Evolutionary conservation across 2,797 vertebrate species (phyloP).

Genomic region (Okamejei kenojei): DNA sequence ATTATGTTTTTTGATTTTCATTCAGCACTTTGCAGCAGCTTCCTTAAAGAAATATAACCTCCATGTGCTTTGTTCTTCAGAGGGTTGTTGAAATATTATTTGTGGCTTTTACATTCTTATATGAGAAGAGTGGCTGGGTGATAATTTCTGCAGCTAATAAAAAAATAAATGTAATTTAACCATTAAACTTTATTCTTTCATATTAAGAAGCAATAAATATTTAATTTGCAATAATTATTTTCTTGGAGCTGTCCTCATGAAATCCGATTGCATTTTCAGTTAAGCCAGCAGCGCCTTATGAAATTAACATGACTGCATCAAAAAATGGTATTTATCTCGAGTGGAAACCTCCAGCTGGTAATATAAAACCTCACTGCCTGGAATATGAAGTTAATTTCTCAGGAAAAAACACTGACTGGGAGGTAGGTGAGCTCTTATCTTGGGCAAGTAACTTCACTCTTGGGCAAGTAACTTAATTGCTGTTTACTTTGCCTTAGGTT

Average conservation of each 20-base stretch:
- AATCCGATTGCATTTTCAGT: conserved; percentile 45
- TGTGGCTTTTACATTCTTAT: background rate
- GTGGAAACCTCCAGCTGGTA: conserved; percentile 50
- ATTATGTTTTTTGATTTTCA: no score
- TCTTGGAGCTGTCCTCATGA: background rate
- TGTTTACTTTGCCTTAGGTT: background rate
- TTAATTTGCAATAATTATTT: background rate
- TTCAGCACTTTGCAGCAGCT: background rate
- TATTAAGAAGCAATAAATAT: background rate
- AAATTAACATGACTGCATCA: conserved; percentile 46
- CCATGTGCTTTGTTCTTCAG: background rate
- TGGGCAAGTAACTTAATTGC: no score
- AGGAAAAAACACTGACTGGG: conserved; percentile 46
- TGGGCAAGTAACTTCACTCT: background rate
- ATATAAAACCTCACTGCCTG: conserved; percentile 50
- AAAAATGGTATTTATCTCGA: conserved; percentile 42
- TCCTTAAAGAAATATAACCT: background rate
- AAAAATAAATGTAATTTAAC: background rate
- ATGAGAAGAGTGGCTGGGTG: background rate
- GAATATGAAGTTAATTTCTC: conserved; percentile 55
- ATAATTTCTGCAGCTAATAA: background rate
- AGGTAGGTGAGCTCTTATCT: conserved; percentile 46
- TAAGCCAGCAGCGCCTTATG: conserved; percentile 51
- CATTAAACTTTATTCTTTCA: background rate
- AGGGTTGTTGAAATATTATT: background rate